Conservation (phyloP, 64 coral and sea anemone genomes). For the Montipora capricornis region DNA sequence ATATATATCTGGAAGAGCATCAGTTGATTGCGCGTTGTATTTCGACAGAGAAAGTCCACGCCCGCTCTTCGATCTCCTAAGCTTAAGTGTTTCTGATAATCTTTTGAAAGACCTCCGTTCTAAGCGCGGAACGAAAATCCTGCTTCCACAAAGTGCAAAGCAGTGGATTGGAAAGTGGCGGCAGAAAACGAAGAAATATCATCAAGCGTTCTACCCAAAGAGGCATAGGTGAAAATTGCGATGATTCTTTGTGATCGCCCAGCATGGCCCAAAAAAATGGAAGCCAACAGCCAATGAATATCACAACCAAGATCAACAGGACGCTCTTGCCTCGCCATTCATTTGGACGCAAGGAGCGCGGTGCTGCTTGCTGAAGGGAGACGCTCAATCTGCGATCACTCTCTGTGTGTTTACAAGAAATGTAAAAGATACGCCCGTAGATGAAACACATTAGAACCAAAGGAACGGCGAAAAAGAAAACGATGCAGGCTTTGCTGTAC, state of each 20-base stretch:
- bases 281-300: conserved; percentile 56
- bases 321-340: conserved; percentile 39
- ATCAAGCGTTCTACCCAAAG: background rate
- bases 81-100: background rate
- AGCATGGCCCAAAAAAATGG: conserved; percentile 46
- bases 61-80: too few relatives aligned
- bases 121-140: conserved; percentile 67
- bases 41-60: too few relatives aligned
- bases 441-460: conserved; percentile 33
- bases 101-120: background rate
- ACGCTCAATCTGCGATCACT: background rate
- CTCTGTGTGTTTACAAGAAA: conserved; percentile 45
- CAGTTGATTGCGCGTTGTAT: too few relatives aligned
- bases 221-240: conserved; percentile 20
- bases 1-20: too few relatives aligned
- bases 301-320: conserved; percentile 40
- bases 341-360: background rate
- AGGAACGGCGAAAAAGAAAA: conserved; percentile 29
- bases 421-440: conserved; percentile 59
- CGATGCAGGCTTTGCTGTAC: conserved; percentile 34
- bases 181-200: conserved; percentile 48
- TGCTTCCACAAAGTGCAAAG: conserved; percentile 73
- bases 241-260: conserved; percentile 45
- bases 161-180: conserved; percentile 59
- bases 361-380: background rate